phyloP scores from a whole-genome alignment of 1,140 invertebrate genomes.

The Phymorhynchus buccinoides region DNA sequence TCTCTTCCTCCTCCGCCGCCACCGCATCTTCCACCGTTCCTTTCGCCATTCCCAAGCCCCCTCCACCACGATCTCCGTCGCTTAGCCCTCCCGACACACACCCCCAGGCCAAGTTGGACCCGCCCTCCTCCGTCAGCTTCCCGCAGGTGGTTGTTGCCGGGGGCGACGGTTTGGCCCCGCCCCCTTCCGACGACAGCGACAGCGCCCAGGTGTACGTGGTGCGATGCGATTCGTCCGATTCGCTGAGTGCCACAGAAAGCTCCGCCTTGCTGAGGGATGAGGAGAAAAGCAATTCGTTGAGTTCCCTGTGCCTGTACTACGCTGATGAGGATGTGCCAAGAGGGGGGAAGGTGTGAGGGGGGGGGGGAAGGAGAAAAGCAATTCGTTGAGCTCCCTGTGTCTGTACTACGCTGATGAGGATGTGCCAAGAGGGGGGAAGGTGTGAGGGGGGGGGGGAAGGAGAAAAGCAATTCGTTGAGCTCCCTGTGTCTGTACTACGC shows the following conservation, averaged over 20 bases:
- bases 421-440: slow-evolving; percentile 76
- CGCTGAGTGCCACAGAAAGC: slow-evolving; percentile 79
- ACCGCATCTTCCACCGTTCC: slow-evolving; percentile 29
- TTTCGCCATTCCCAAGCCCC: slow-evolving; percentile 42
- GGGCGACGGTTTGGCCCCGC: slow-evolving; percentile 41
- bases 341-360: slow-evolving; percentile 60
- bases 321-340: slow-evolving; percentile 82
- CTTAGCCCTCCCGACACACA: slow-evolving; percentile 53
- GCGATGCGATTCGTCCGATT: slow-evolving; percentile 79
- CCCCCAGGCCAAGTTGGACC: slow-evolving; percentile 32
- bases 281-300: slow-evolving; percentile 78
- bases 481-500: slow-evolving; percentile 81
- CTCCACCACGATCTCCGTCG: slow-evolving; percentile 59
- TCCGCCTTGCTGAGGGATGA: slow-evolving; percentile 76
- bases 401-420: slow-evolving; percentile 82
- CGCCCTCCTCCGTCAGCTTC: slow-evolving; percentile 26
- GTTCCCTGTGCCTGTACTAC: slow-evolving; percentile 81
- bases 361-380: slow-evolving; percentile 74
- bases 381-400: slow-evolving; percentile 80
- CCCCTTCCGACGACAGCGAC: slow-evolving; percentile 44
- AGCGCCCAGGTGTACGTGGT: slow-evolving; percentile 74
- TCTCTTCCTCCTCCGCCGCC: slow-evolving; percentile 32
- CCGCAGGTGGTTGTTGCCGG: too few species aligned
- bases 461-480: slow-evolving; percentile 78
- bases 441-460: slow-evolving; percentile 63